Evolutionary conservation across 2,888 invertebrate genomes (phyloP), one percentile per base, ranked within the genome.

Genomic region (Sarcophaga subvicina): DNA sequence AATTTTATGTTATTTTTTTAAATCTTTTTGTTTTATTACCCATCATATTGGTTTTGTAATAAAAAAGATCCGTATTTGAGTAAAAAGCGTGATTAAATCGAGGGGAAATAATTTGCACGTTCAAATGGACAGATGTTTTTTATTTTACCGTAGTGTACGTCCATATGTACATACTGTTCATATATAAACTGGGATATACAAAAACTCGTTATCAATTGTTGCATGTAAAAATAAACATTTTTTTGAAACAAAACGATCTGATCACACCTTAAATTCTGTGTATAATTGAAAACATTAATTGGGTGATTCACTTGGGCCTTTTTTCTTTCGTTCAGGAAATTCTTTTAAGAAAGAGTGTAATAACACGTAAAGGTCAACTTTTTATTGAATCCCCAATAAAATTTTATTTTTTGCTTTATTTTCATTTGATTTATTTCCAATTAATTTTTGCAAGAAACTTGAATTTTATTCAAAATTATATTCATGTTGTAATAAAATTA

Each of bases 141-240:
- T 37, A 37, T 37, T 82, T 59, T 25, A 63, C 22, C 20, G 27
- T 25, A 59, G n/a, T 66, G 60, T 75, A 54, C 49, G 14, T 49
- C 14, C 49, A 49, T 69, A 60, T 12, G 37, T 37, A 37, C 2
- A 10, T 37, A 37, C 37, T 10, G 10, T 10, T 37, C 37, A 37
- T 37, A 62, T 80, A 17, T 12, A 69, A 59, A 69, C 60, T 47
- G 62, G 27, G n/a, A 78, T 63, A 37, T 12, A 69, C 70, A 8
- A 79, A 79, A 77, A 80, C 60, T 73, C 67, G 73, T 81, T 84
- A 73, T 78, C 62, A 75, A 73, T 54, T 78, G 49, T 77, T 70
- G 64, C 47, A 77, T 62, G 20, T 20, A 75, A 62, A 73, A 67
- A 64, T 37, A 37, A 37, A 37, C 8, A 8, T 37, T 37, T 22